These are phyloP conservation scores for Puffinus mauretanicus DNA, from an alignment of 2,113 vertebrate species.

Conservation along the genomic window DNA sequence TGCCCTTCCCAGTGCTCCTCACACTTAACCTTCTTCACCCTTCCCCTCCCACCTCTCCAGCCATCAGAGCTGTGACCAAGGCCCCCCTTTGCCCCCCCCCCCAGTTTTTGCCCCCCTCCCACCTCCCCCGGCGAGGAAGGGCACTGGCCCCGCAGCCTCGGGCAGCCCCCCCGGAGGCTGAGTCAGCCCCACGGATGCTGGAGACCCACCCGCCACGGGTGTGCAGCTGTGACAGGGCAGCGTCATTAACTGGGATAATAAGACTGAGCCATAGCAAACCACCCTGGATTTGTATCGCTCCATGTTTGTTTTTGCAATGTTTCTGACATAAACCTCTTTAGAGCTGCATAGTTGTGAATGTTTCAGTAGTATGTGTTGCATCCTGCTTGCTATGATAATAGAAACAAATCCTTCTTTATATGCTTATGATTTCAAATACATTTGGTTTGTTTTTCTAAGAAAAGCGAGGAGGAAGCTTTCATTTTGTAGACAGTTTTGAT, in stretches of 20 bases:
- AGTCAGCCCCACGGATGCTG: not conserved
- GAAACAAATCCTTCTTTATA: constrained; percentile 24
- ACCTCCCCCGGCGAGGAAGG: not conserved
- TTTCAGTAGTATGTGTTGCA: not conserved
- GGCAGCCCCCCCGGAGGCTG: not conserved
- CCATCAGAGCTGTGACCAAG: not conserved
- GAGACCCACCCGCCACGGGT: not conserved
- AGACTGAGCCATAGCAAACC: not conserved
- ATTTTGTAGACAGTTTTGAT: not conserved
- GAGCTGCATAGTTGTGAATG: constrained; percentile 10
- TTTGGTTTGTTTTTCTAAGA: not conserved
- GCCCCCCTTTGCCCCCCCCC: not conserved
- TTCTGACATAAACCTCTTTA: not conserved
- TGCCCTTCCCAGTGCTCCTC: not conserved
- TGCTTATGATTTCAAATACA: not conserved
- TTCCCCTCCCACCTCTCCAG: not conserved
- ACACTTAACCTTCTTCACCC: not conserved
- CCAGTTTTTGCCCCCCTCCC: not conserved
- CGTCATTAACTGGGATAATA: not conserved
- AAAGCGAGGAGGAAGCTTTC: not conserved
- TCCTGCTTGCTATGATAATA: constrained; percentile 12
- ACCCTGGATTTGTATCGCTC: not conserved
- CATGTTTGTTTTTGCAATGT: not conserved
- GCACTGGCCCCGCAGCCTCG: accelerated
- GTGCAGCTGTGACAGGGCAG: not conserved